Evolutionary conservation across 2,113 vertebrate species (phyloP), one percentile per base, ranked within the genome.

Genomic region (Galeopterus variegatus): DNA sequence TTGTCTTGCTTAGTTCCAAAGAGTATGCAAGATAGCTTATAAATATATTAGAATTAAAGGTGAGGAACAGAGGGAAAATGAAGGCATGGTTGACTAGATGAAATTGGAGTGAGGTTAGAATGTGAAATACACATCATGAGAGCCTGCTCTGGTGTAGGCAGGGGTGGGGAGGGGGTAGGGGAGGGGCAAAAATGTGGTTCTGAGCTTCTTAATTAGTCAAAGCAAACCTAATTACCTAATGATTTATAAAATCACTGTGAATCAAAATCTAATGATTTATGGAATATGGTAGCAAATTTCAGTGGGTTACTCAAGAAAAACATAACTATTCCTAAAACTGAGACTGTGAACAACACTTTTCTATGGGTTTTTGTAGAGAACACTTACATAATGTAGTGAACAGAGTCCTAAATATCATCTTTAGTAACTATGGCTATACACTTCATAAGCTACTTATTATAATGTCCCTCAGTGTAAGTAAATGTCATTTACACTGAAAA

Each of bases 241-340:
- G 82, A 88, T 80, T 91, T 84, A 92, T 70, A 64, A n/a, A 89
- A 52, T 89, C 62, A 84, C 70, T 92, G 77, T 7, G 88, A 80
- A 93, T 90, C 24, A 93, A 88, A 89, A 73, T 70, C 11, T 75
- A 77, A 58, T 87, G 90, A 70, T 69, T 83, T 92, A 87, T 70
- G 58, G 80, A 77, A 73, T 36, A 54, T 79, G 41, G 14, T 69
- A 72, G 77, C 31, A 79, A 93, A 95, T 56, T 33, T 41, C 41
- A 41, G 41, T 41, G 41, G 41, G 41, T 41, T 41, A 33, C 8
- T 83, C 48, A 94, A 75, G 70, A 75, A 84, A 96, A 96, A 75
- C 14, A 50, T 48, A 70, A 89, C 13, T 41, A 36, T 26, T 60
- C 15, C 33, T 75, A 69, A 48, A 62, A 92, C 8, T 36, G 81